Evolutionary conservation across 1,140 invertebrate species (phyloP), one percentile per base, ranked within the genome.

Genomic region (Anadara kagoshimensis): DNA sequence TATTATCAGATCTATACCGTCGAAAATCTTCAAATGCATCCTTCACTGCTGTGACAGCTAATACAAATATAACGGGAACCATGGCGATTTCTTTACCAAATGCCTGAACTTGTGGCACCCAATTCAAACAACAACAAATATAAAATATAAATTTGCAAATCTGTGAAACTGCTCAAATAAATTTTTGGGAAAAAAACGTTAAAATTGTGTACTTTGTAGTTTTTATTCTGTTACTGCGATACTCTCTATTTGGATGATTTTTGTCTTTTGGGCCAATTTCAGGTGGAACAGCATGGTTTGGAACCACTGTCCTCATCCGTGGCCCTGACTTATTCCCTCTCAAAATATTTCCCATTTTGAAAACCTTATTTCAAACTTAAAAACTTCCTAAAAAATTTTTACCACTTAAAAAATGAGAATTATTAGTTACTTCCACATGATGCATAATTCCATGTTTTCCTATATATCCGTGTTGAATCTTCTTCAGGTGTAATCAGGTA

Each of bases 101-200:
- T 0, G 97, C 97, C 90, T 96, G 96, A 45, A 89, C 82, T 16
- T 93, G 92, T 8, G 96, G 96, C 81, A 98, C 93, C 95, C 96
- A 98, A 90, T 99, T 98, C 54, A 90, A 79, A n/a, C 90, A 67
- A 98, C 96, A 82, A 99, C 98, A 86, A 97, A 96, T 83, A 99
- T 94, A 90, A 99, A 99, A 90, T 99, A 99, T 74, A 99, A 91
- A 92, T 99, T 99, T 49, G 98, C 98, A 85, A 98, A 96, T 70
- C 97, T 93, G 90, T 97, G 96, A 90, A 99, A 99, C 90, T 99
- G 98, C 90, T 99, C 98, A 87, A 99, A 93, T 26, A 99, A 89
- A 90, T 99, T 99, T 87, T 98, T 97, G 14, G 97, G 97, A 81
- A 99, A 90, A n/a, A 90, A 99, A 99, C 82, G 95, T 97, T 44